These are phyloP conservation scores for Clarias laeviceps DNA, from an alignment of 2,797 vertebrate species.

Conservation along the genomic window DNA sequence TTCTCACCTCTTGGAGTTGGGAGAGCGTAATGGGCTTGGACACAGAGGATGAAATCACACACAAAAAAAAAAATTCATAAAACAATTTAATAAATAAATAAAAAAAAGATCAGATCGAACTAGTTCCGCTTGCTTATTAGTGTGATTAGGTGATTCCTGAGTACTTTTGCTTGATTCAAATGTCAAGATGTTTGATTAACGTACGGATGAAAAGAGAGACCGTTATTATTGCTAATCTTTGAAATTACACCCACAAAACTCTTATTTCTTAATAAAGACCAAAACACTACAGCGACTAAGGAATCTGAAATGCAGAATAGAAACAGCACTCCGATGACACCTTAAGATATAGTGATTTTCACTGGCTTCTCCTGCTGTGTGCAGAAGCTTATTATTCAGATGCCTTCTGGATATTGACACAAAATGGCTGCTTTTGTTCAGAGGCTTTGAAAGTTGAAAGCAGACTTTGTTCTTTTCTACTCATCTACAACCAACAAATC, in stretches of 20 bases:
- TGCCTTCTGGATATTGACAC: slow-evolving; percentile 5
- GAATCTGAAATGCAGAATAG: not conserved
- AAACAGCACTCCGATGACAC: slow-evolving; percentile 10
- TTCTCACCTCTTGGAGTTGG: slow-evolving; percentile 54
- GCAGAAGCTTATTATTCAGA: slow-evolving; percentile 29
- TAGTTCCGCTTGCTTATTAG: slow-evolving; percentile 43
- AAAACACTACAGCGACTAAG: not conserved
- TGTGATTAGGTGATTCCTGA: slow-evolving; percentile 35
- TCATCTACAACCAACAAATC: not conserved
- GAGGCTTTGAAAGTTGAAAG: not conserved
- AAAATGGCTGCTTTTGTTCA: slow-evolving; percentile 28
- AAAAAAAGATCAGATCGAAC: slow-evolving; percentile 32
- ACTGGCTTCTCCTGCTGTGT: slow-evolving; percentile 3
- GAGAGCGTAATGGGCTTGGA: slow-evolving; percentile 51
- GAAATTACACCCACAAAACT: slow-evolving; percentile 14
- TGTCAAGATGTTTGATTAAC: slow-evolving; percentile 28
- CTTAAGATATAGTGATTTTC: slow-evolving; percentile 14
- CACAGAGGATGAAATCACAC: slow-evolving; percentile 50
- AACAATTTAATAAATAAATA: too few relatives aligned
- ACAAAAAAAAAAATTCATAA: too few relatives aligned
- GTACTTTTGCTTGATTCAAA: slow-evolving; percentile 38
- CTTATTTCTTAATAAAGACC: not conserved
- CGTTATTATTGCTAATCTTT: slow-evolving; percentile 7
- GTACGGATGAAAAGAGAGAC: slow-evolving; percentile 24
- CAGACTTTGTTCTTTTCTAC: not conserved